Evolutionary conservation across 2,113 vertebrate genomes (phyloP), one percentile per base, ranked within the genome.

Genomic region (Myiozetetes cayanensis): DNA sequence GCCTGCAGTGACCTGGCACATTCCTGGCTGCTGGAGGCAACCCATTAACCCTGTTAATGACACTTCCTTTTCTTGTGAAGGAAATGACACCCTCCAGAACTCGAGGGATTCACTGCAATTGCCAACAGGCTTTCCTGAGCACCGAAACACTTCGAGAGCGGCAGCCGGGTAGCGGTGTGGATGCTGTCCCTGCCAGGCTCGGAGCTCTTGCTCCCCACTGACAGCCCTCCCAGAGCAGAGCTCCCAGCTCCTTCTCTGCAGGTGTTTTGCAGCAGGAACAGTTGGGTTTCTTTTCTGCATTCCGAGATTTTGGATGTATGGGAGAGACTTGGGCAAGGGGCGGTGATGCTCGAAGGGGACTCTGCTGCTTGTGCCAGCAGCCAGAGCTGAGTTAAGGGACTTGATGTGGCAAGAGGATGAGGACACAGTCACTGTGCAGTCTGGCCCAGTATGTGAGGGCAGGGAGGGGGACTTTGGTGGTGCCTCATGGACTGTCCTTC

Each of bases 61-160:
- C 25, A 8, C 23, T 66, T 71, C 20, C 18, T 90, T 85, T 90
- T 61, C 50, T 58, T 49, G 27, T 3, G 5, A 58, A 85, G 37
- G 71, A 87, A 76, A 53, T 63, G 46, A 75, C 46, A 39, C 41
- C 72, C 25, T 55, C 47, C 27, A 41, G 83, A 84, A 22, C 68
- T 92, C 8, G 12, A 68, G 47, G 44, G 47, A 37, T 46, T 84
- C 3, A 0, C 56, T 84, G 50, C 39, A 66, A 80, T 55, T 55
- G 46, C 88, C 74, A 27, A 22, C 18, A 8, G 0, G 1, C 33
- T 88, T 62, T 68, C 1, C 0, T 4, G 3, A 49, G 37, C 2
- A 1, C 44, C 0, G 0, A 66, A 68, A 35, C 1, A 0, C 39
- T 49, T 1, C 0, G 24, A 37, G 55, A 21, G 41, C 43, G 56